Evolutionary conservation across 2,888 invertebrate species (phyloP).

Genomic region (Eurytoma californica): DNA sequence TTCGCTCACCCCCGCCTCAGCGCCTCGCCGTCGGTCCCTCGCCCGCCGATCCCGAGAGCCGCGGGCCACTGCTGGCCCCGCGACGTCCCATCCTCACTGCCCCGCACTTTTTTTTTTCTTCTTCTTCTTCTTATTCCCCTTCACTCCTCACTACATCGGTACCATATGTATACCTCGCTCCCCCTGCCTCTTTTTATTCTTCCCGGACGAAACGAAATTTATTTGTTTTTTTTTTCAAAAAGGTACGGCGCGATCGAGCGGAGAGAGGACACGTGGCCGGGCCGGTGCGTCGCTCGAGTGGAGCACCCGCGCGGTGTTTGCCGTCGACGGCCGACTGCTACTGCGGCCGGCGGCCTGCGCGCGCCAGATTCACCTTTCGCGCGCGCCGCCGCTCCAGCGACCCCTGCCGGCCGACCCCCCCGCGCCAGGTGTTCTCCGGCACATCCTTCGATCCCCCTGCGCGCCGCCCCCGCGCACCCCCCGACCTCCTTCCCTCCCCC

Average conservation of each 20-base stretch:
- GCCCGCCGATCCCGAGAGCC: not conserved
- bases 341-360: constrained; percentile 58
- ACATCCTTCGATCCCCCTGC: too few species aligned
- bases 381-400: not conserved
- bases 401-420: not conserved
- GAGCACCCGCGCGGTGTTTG: not conserved
- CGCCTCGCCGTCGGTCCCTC: not conserved
- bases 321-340: constrained; percentile 56
- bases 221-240: too few species aligned
- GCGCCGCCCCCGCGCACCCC: too few species aligned
- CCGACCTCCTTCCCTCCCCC: too few species aligned
- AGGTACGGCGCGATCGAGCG: not conserved
- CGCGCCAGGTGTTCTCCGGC: not conserved
- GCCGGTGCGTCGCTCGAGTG: not conserved
- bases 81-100: not conserved
- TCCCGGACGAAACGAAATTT: not conserved
- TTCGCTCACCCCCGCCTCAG: not conserved
- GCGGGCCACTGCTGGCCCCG: not conserved
- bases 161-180: too few species aligned
- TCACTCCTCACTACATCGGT: not conserved
- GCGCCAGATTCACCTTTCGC: not conserved
- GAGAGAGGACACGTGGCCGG: not conserved
- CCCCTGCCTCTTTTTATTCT: not conserved
- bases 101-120: not conserved
- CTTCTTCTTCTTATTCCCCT: too few species aligned